Evolutionary conservation across 2,888 invertebrate genomes (phyloP).

Genomic region (Rhagophthalmus giganteus): DNA sequence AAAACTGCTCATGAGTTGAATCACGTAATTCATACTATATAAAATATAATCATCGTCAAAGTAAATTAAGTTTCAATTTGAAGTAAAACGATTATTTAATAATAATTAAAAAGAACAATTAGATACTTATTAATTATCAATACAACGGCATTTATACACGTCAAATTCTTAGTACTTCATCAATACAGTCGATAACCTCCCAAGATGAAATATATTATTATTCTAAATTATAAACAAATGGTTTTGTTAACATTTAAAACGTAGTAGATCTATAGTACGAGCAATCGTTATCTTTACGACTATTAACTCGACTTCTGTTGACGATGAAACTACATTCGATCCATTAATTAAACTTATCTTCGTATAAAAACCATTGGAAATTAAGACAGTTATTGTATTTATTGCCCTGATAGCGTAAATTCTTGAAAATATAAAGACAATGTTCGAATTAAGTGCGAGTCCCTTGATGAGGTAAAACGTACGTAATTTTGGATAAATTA

Average conservation of each 20-base stretch:
- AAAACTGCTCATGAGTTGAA: too few relatives aligned
- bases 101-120: too few relatives aligned
- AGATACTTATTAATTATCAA: neutral
- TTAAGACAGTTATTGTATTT: conserved; percentile 29
- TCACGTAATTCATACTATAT: too few relatives aligned
- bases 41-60: too few relatives aligned
- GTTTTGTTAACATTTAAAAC: conserved; percentile 1
- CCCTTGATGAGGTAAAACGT: too few relatives aligned
- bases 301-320: conserved; percentile 27
- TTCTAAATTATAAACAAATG: neutral
- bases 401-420: conserved; percentile 21
- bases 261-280: conserved; percentile 1
- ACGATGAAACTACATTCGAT: conserved; percentile 20
- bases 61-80: too few relatives aligned
- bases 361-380: conserved; percentile 21
- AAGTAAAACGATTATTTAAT: too few relatives aligned
- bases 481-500: too few relatives aligned
- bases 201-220: neutral
- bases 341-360: conserved; percentile 32
- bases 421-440: conserved; percentile 15
- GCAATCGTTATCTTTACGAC: conserved; percentile 24
- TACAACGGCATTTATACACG: neutral
- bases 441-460: conserved; percentile 3
- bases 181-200: neutral
- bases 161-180: neutral